Conservation (phyloP, 2,113 vertebrate genomes). For the Tachuris rubrigastra region DNA sequence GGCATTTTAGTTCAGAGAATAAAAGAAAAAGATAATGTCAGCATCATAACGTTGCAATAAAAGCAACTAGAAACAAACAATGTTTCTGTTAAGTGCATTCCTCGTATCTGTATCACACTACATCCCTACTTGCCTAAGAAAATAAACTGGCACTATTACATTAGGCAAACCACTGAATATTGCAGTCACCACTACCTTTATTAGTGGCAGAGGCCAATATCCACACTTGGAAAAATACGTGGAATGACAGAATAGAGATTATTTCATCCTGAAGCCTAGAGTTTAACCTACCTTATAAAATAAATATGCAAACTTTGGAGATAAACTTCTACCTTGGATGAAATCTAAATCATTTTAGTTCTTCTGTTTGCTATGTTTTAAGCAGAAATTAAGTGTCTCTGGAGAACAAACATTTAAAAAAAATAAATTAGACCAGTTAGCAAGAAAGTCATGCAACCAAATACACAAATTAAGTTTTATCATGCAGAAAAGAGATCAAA, state of each 20-base stretch:
- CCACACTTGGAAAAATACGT: not conserved
- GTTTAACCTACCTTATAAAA: not conserved
- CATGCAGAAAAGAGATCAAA: constrained; percentile 53
- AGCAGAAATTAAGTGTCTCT: not conserved
- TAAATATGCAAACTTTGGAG: not conserved
- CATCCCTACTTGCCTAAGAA: not conserved
- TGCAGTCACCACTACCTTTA: not conserved
- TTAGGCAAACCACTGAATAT: not conserved
- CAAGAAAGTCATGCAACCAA: constrained; percentile 16
- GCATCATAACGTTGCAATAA: not conserved
- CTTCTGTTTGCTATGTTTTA: not conserved
- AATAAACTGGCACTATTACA: not conserved
- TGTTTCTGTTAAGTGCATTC: not conserved
- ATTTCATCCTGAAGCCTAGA: not conserved
- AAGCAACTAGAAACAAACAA: not conserved
- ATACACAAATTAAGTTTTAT: constrained; percentile 19
- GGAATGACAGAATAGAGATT: not conserved
- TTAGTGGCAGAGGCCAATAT: not conserved
- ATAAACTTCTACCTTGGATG: not conserved
- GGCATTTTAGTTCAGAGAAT: not conserved
- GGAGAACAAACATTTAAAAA: not conserved
- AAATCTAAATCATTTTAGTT: not conserved
- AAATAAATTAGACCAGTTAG: not conserved
- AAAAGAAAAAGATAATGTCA: not conserved
- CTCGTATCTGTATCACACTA: not conserved